These are phyloP conservation scores for Manacus vitellinus DNA, from an alignment of 2,113 vertebrate species.

Conservation along the genomic window DNA sequence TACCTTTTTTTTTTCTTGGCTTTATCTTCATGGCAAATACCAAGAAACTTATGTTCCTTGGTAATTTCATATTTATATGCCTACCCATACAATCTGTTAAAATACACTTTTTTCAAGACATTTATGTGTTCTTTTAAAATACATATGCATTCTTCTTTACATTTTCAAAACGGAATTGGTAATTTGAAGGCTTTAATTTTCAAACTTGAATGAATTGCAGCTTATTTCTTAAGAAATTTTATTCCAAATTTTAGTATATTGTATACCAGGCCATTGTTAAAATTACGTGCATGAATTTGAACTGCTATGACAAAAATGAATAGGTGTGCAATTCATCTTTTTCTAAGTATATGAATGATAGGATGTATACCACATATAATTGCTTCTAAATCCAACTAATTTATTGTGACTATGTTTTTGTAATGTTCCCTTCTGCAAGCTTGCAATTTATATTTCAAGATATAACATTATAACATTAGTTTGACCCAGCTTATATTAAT, in stretches of 20 bases:
- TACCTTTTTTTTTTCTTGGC: not conserved
- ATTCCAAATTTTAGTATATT: not conserved
- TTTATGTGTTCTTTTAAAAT: not conserved
- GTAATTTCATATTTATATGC: conserved; percentile 21
- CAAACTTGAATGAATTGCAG: not conserved
- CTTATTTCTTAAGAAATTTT: not conserved
- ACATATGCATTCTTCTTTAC: not conserved
- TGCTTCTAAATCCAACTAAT: not conserved
- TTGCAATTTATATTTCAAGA: not conserved
- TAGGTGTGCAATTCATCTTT: not conserved
- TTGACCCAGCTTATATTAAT: not conserved
- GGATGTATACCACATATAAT: not conserved
- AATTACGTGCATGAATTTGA: not conserved
- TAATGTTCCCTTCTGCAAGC: not conserved
- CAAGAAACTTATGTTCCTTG: conserved; percentile 46
- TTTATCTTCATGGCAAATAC: conserved; percentile 34
- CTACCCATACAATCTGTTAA: not conserved
- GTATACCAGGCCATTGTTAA: not conserved
- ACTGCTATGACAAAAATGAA: not conserved
- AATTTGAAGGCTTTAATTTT: not conserved
- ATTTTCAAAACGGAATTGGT: not conserved
- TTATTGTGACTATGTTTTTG: conserved; percentile 3
- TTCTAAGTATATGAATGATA: not conserved
- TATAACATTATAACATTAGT: not conserved
- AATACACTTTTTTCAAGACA: not conserved